phyloP scores from a whole-genome alignment of 1,140 invertebrate species.

The Drosophila takahashii region DNA sequence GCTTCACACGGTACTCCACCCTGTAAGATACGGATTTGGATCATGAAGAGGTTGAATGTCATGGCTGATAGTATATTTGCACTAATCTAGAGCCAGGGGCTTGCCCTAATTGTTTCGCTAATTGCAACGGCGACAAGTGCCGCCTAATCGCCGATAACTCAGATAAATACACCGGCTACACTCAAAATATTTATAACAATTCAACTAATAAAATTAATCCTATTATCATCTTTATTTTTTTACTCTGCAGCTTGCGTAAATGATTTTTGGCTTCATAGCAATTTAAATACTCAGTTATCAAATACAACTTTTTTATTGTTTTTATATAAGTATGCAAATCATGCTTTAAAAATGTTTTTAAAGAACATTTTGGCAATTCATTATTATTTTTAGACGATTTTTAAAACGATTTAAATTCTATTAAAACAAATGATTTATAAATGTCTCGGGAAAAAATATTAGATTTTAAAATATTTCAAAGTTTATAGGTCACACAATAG shows the following conservation, averaged over 20 bases:
- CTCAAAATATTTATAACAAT: neutral
- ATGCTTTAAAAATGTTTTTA: neutral
- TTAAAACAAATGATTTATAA: too few relatives aligned
- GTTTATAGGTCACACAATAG: too few relatives aligned
- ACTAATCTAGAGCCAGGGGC: slow-evolving; percentile 16
- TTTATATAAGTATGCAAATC: neutral
- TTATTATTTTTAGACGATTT: too few relatives aligned
- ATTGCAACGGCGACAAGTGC: slow-evolving; percentile 38
- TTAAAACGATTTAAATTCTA: too few relatives aligned
- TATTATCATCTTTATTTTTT: neutral
- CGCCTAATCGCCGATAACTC: slow-evolving; percentile 52
- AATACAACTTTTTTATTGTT: neutral
- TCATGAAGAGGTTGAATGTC: neutral
- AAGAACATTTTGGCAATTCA: too few relatives aligned
- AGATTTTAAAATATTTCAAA: too few relatives aligned
- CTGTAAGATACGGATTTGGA: slow-evolving; percentile 38
- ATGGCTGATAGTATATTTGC: slow-evolving; percentile 1
- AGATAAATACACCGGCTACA: slow-evolving; percentile 50
- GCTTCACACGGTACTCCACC: slow-evolving; percentile 78
- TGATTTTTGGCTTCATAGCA: neutral
- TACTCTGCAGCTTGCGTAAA: neutral
- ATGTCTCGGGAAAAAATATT: too few relatives aligned
- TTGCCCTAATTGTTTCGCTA: slow-evolving; percentile 52
- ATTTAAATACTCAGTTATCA: neutral
- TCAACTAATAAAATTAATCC: neutral